A percentile compares a stretch with the other conserved stretches of the same genome.
Evolutionary conservation across 2,888 invertebrate species (phyloP).

Genomic region (Noctuana brunneofusca): DNA sequence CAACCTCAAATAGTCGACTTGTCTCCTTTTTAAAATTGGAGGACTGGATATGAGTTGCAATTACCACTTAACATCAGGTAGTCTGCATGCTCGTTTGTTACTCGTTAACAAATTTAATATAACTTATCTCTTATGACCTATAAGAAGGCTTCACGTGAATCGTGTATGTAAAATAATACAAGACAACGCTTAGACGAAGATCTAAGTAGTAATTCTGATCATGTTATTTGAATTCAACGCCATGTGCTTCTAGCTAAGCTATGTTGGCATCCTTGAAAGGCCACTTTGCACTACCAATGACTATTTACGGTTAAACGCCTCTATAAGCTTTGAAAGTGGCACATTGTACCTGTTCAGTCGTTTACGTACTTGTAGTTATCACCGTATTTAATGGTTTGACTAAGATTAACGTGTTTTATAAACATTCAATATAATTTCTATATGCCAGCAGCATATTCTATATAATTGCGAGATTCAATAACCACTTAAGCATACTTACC

Average conservation of each 20-base stretch:
- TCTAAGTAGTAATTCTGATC: background rate
- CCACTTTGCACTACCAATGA: slow-evolving; percentile 70
- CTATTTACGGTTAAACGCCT: slow-evolving; percentile 73
- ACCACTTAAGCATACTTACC: background rate
- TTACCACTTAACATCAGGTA: no score
- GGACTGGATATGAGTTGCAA: no score
- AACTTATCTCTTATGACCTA: no score
- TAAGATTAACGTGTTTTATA: background rate
- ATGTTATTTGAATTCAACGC: slow-evolving; percentile 25
- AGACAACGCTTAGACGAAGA: background rate
- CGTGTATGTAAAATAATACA: background rate
- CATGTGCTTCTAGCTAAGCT: background rate
- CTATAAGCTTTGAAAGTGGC: slow-evolving; percentile 36
- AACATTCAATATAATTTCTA: no score
- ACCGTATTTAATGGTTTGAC: slow-evolving; percentile 1
- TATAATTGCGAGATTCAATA: background rate
- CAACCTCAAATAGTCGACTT: no score
- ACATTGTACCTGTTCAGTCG: slow-evolving; percentile 1
- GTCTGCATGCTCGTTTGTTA: no score
- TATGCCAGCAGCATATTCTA: no score
- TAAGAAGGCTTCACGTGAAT: no score
- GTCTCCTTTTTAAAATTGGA: no score
- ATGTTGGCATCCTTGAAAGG: slow-evolving; percentile 78
- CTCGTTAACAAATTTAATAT: no score
- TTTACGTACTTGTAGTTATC: background rate